Base-by-base conservation (phyloP, 1,140 invertebrate species). In the Tetramorium simillimum region DNA sequence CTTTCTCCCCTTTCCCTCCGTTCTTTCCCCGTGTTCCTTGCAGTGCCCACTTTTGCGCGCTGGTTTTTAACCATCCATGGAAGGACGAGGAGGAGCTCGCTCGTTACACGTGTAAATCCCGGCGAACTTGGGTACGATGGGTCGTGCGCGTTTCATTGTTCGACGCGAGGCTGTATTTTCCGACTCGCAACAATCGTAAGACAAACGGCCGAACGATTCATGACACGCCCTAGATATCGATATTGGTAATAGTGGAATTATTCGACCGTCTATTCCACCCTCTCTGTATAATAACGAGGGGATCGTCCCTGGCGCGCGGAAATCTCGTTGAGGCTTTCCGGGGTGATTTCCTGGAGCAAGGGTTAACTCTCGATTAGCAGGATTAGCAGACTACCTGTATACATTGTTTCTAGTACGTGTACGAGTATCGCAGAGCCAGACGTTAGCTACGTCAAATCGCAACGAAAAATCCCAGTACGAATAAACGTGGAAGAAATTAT, bases 31-130 rank as follows among this genome's bases (percentile, higher is more conserved):
- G 28, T 37, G 60, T 16, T 33, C 18, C 7, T 65, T 40, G 16
- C 14, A 24, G 21, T 24, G 3, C 80, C 14, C 69, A 65, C 75
- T 33, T 58, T 63, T 16, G 67, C 40, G 56, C 51, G 18, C 14
- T 33, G 49, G 40, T 86, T 80, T 88, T 90, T 86, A 86, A 67
- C 70, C 37, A 85, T 49, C 21, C 72, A 53, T 58, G 63, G 24
- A 3, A 3, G 33, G 3, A 33, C 3, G 33, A 33, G 33, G 3
- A 33, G 33, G 14, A 37, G 58, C 63, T 37, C 56, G 53, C 49
- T 77, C 65, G 86, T 72, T 88, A 84, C 76, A 81, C 76, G 76
- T 69, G 88, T 87, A 90, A 80, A 76, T 72, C 49, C 80, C 49
- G 56, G 2, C 33, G 21, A n/a, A 75, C 56, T 40, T 33, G 12